Conservation (phyloP, 2,113 vertebrate genomes). For the Gambusia holbrooki region DNA sequence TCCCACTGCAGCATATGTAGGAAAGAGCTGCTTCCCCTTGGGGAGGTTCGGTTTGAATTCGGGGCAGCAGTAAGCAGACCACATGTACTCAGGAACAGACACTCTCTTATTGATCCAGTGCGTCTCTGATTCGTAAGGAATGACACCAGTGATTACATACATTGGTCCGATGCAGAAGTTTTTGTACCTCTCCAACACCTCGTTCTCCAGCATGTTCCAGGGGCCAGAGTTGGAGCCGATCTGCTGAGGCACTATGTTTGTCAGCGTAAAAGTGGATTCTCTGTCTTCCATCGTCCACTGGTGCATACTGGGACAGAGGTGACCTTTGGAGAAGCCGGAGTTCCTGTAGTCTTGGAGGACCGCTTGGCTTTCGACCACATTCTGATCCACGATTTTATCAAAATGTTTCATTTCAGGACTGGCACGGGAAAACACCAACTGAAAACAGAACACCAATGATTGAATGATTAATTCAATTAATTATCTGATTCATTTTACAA, state of each 20-base stretch:
- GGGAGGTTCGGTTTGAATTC: conserved; percentile 36
- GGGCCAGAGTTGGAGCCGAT: conserved; percentile 74
- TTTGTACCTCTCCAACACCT: conserved; percentile 24
- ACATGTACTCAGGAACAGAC: conserved; percentile 76
- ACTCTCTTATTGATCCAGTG: conserved; percentile 64
- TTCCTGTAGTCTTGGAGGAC: conserved; percentile 58
- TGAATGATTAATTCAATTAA: background rate
- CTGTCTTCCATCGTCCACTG: conserved; percentile 55
- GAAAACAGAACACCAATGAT: background rate
- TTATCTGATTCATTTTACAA: background rate
- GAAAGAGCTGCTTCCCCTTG: conserved; percentile 28
- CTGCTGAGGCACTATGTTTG: conserved; percentile 82
- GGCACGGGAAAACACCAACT: conserved; percentile 62
- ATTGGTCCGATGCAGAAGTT: conserved; percentile 48
- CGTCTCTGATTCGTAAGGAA: conserved; percentile 48
- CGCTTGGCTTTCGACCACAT: conserved; percentile 72
- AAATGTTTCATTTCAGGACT: conserved; percentile 61
- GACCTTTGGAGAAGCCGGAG: conserved; percentile 74
- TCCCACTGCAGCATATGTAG: conserved; percentile 69
- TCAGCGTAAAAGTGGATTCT: conserved; percentile 82
- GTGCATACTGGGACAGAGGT: conserved; percentile 81
- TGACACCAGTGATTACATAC: conserved; percentile 66
- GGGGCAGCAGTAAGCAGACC: conserved; percentile 78
- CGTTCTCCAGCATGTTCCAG: conserved; percentile 75
- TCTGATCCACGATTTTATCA: conserved; percentile 44